Evolutionary conservation across 2,888 invertebrate genomes (phyloP).

Genomic region (Holacanthella duospinosa): DNA sequence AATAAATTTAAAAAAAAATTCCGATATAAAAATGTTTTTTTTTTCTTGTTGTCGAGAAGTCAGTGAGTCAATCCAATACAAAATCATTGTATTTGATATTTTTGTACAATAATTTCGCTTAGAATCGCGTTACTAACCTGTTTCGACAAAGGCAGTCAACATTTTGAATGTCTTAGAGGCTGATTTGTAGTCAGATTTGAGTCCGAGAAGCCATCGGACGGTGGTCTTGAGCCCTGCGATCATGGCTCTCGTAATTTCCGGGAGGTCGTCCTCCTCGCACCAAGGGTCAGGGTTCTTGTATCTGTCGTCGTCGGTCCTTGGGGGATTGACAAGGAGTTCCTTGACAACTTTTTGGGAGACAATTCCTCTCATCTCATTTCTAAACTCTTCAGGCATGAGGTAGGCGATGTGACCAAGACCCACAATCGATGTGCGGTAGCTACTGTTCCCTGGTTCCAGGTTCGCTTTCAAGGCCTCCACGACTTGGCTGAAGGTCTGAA

Average conservation of each 20-base stretch:
- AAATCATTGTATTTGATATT: too few relatives aligned
- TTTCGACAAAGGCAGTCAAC: constrained; percentile 83
- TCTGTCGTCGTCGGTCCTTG: constrained; percentile 31
- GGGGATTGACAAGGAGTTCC: constrained; percentile 64
- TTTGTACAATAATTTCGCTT: too few relatives aligned
- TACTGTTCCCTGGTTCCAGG: constrained; percentile 59
- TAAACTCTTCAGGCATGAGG: constrained; percentile 80
- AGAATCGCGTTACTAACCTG: too few relatives aligned
- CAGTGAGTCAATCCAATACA: too few relatives aligned
- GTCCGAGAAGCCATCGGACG: constrained; percentile 87
- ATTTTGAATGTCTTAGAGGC: constrained; percentile 90
- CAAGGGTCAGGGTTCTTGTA: constrained; percentile 56
- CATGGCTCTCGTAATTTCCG: constrained; percentile 83
- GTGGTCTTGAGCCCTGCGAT: constrained; percentile 86
- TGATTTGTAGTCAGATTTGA: constrained; percentile 75
- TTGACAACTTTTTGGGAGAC: constrained; percentile 89
- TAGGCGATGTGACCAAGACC: constrained; percentile 89
- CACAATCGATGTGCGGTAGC: constrained; percentile 88
- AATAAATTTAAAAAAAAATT: too few relatives aligned
- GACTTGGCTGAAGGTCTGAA: constrained; percentile 32
- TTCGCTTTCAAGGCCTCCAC: constrained; percentile 53
- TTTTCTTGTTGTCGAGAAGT: too few relatives aligned
- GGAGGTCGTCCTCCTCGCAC: constrained; percentile 76
- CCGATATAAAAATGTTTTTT: too few relatives aligned
- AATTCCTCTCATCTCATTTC: constrained; percentile 81